A percentile compares a stretch with the other conserved stretches of the same genome.
phyloP scores from a whole-genome alignment of 2,888 invertebrate species.

The Philonicus albiceps region DNA sequence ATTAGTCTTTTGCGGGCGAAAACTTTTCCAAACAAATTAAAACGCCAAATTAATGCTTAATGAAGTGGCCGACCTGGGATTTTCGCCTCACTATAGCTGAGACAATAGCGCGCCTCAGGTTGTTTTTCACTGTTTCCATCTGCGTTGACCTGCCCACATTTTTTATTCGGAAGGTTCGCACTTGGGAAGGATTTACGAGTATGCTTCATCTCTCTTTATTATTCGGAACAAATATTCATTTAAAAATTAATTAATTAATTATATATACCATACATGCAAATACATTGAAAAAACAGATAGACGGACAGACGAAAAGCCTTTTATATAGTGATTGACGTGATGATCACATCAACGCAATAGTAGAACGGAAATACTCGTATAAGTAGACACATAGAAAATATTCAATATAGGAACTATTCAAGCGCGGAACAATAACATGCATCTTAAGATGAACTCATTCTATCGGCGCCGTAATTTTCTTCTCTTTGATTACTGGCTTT shows the following conservation, averaged over 20 bases:
- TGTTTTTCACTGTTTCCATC: not conserved
- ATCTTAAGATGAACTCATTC: no score
- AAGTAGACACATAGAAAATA: no score
- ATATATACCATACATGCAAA: no score
- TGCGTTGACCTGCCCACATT: not conserved
- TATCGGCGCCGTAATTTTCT: no score
- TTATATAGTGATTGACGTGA: no score
- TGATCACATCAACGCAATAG: no score
- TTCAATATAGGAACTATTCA: no score
- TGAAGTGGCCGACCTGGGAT: not conserved
- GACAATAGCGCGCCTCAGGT: not conserved
- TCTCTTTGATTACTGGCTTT: no score
- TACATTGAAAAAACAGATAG: no score
- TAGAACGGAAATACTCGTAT: no score
- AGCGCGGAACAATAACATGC: no score
- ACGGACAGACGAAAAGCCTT: no score
- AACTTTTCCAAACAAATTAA: not conserved
- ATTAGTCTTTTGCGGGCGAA: not conserved
- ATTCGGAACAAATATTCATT: not conserved
- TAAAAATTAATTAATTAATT: not conserved
- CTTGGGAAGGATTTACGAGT: not conserved
- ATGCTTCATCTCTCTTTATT: not conserved
- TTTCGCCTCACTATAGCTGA: not conserved
- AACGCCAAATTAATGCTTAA: not conserved
- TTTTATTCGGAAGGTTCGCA: not conserved